phyloP scores from a whole-genome alignment of 2,888 invertebrate species.

The Gonocerus acuteangulatus region DNA sequence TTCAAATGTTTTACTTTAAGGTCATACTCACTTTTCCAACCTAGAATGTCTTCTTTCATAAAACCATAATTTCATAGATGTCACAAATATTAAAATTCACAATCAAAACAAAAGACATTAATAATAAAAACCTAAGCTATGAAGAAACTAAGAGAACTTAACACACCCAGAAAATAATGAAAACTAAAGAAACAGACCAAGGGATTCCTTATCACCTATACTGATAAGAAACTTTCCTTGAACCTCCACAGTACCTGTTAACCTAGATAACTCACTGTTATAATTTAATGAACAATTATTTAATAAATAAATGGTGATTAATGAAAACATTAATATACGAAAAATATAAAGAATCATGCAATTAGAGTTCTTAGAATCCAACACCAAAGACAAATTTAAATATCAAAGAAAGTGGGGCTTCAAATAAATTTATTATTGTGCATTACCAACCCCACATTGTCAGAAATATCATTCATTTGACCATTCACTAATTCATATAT shows the following conservation, averaged over 20 bases:
- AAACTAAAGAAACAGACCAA: background rate
- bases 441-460: constrained; percentile 26
- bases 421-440: background rate
- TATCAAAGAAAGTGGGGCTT: no score
- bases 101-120: no score
- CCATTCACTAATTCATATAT: background rate
- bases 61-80: no score
- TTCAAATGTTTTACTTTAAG: no score
- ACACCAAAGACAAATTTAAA: no score
- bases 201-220: constrained; percentile 7
- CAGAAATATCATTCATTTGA: background rate
- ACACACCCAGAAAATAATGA: no score
- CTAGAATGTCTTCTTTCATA: no score
- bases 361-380: background rate
- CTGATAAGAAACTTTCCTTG: constrained; percentile 9
- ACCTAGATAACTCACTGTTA: background rate
- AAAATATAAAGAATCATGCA: background rate
- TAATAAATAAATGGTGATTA: background rate
- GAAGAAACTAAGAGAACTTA: no score
- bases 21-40: no score
- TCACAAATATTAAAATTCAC: no score
- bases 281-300: background rate
- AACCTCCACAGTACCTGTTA: constrained; percentile 4
- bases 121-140: no score
- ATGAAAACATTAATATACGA: background rate